Evolutionary conservation across 2,797 vertebrate genomes (phyloP), one percentile per base, ranked within the genome.

Genomic region (Girardinus metallicus): DNA sequence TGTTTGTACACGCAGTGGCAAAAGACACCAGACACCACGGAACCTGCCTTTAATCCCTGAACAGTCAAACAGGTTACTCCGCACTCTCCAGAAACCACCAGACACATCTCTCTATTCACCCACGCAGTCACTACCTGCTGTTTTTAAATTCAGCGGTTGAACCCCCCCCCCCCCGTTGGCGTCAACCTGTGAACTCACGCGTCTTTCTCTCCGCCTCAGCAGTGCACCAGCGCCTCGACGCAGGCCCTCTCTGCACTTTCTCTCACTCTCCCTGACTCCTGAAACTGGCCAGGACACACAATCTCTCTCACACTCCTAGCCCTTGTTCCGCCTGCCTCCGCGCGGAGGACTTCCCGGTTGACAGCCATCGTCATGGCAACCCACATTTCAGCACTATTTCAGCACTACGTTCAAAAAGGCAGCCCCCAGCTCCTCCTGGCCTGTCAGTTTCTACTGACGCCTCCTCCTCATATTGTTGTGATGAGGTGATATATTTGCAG

Each of bases 401-500:
- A 53, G 80, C 88, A 87, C 21, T 46, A 71, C 23, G 84, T 87
- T 94, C 86, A 92, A 94, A 51, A 94, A 79, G 93, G 91, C 79
- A 88, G 89, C 85, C 85, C 86, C 86, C 73, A 31, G 15, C 13
- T 46, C 77, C 83, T 89, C 89, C 91, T 87, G 90, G 88, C 93
- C 83, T 90, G 91, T 90, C 89, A 87, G 89, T 55, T 71, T 71
- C 72, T 79, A n/a, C 73, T 76, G 80, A 85, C 83, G 86, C 85
- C 90, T 89, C 91, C 82, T 89, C 89, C 87, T 91, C 80, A 90
- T 80, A 94, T 95, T 95, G 95, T 95, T 94, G 92, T 83, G 93
- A 94, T 92, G 91, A 94, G 95, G 94, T 95, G 94, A 95, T 96
- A 95, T 95, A 74, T 95, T 96, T 93, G 95, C 91, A 90, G 87